phyloP scores from a whole-genome alignment of 2,797 vertebrate species.

The Heliangelus exortis region DNA sequence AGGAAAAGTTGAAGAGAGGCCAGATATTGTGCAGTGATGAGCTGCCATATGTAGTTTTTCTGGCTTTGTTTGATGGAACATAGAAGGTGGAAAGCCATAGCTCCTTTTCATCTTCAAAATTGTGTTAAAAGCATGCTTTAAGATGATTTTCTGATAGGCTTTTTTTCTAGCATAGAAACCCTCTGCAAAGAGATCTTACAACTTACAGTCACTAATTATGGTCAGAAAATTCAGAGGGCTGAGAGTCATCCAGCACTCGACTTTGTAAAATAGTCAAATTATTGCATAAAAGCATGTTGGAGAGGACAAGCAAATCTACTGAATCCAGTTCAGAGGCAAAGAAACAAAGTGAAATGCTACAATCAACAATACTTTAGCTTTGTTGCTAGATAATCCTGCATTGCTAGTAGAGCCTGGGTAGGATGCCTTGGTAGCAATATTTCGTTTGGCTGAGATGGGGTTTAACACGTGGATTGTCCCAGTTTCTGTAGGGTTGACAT shows the following conservation, averaged over 20 bases:
- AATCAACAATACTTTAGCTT: neutral
- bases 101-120: neutral
- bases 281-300: neutral
- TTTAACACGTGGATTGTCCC: neutral
- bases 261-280: neutral
- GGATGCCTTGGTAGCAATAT: neutral
- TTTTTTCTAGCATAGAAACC: neutral
- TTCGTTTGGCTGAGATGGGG: neutral
- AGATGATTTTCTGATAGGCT: neutral
- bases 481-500: neutral
- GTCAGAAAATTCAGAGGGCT: neutral
- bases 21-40: neutral
- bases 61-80: neutral
- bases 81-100: neutral
- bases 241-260: neutral
- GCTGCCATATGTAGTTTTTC: neutral
- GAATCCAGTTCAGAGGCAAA: neutral
- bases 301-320: neutral
- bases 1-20: neutral
- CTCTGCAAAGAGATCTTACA: neutral
- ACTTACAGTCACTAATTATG: conserved; percentile 21
- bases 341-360: neutral
- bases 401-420: neutral
- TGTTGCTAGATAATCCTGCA: neutral
- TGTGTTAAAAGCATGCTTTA: neutral